Percentiles rank a stretch among this genome's conserved stretches.
Evolutionary conservation across 2,113 vertebrate genomes (phyloP).

Genomic region (Aldabrachelys gigantea): DNA sequence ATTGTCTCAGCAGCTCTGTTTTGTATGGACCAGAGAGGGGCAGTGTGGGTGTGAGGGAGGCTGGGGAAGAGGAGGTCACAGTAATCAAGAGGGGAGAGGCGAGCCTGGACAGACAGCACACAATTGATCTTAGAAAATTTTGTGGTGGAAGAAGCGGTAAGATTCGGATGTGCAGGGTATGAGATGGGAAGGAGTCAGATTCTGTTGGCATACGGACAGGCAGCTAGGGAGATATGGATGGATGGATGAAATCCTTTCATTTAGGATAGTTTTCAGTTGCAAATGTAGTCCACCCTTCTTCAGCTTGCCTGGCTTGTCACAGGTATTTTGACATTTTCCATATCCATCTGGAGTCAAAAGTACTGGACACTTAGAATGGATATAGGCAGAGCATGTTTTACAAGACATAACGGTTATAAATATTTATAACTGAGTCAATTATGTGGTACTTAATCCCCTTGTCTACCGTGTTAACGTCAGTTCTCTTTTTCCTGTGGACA

Average conservation of each 20-base stretch:
- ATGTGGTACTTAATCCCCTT: background rate
- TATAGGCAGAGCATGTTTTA: background rate
- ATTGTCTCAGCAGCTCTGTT: background rate
- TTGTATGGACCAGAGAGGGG: background rate
- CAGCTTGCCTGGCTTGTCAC: background rate
- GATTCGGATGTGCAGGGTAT: background rate
- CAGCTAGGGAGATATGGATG: background rate
- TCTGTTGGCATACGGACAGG: background rate
- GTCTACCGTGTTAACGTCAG: background rate
- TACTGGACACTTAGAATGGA: fast-evolving
- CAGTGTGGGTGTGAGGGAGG: background rate
- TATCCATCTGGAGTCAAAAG: background rate
- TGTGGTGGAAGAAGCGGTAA: background rate
- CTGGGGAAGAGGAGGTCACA: background rate
- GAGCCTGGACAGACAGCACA: background rate
- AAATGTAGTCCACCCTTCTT: background rate
- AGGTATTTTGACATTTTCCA: background rate
- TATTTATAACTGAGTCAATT: background rate
- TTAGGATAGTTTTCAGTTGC: background rate
- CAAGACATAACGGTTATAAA: background rate
- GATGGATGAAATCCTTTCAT: background rate
- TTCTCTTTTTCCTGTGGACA: background rate
- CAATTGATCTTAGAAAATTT: background rate
- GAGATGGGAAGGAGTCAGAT: background rate
- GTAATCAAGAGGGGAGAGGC: background rate